Percentiles rank a stretch among this genome's conserved stretches.
These are phyloP conservation scores for Cenopis cana DNA, from an alignment of 2,888 invertebrate genomes.

Conservation along the genomic window DNA sequence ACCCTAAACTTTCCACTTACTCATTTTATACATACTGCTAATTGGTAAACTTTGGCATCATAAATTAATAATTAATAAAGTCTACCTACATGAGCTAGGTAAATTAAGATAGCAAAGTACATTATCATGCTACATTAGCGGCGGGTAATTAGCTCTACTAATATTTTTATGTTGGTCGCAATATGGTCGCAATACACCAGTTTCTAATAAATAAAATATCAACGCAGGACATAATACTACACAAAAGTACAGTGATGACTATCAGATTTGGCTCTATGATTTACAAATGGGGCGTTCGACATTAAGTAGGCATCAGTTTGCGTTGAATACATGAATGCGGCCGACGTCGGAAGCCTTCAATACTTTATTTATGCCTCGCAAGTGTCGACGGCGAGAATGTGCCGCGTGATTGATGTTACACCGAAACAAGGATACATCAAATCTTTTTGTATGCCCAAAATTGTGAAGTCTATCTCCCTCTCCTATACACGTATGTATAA, in stretches of 20 bases:
- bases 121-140: slow-evolving; percentile 31
- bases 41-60: slow-evolving; percentile 34
- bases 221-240: not conserved
- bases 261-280: slow-evolving; percentile 55
- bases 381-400: slow-evolving; percentile 68
- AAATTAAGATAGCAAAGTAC: slow-evolving; percentile 29
- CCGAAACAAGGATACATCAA: slow-evolving; percentile 69
- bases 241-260: slow-evolving; percentile 53
- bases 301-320: slow-evolving; percentile 66
- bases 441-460: slow-evolving; percentile 64
- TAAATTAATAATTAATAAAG: slow-evolving; percentile 39
- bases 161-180: slow-evolving; percentile 20
- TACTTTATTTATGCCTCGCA: slow-evolving; percentile 72
- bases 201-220: not conserved
- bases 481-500: slow-evolving; percentile 50
- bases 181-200: not conserved
- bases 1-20: slow-evolving; percentile 65
- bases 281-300: slow-evolving; percentile 60
- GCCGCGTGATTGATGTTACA: slow-evolving; percentile 73
- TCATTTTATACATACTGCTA: slow-evolving; percentile 44
- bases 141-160: slow-evolving; percentile 31
- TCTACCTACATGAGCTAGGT: slow-evolving; percentile 25
- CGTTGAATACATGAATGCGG: slow-evolving; percentile 72
- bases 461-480: slow-evolving; percentile 56
- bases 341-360: slow-evolving; percentile 68